A percentile compares a stretch with the other conserved stretches of the same genome.
Conservation (phyloP, 1,140 invertebrate species). For the Camponotus vicinus region DNA sequence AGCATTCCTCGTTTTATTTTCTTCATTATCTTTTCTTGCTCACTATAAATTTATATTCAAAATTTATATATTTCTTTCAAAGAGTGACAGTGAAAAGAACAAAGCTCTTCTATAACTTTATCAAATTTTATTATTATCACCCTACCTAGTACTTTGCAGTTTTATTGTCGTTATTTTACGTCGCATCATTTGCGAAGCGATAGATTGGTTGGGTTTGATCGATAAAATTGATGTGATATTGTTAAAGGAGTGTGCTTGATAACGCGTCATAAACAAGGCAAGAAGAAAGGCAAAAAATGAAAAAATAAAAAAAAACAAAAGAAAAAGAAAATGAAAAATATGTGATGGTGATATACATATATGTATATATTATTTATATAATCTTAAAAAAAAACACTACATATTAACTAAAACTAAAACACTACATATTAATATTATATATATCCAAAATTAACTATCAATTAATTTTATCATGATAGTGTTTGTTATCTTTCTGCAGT, state of each 20-base stretch:
- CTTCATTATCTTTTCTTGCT: background rate
- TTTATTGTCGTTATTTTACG: constrained; percentile 60
- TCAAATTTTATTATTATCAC: constrained; percentile 73
- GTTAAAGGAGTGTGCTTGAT: constrained; percentile 16
- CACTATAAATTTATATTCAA: background rate
- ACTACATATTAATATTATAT: constrained; percentile 27
- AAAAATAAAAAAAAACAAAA: too few relatives aligned
- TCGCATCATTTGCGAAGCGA: constrained; percentile 24
- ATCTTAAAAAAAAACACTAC: background rate
- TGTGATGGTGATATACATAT: too few relatives aligned
- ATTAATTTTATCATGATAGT: background rate
- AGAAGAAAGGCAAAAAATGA: too few relatives aligned
- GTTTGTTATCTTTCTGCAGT: background rate
- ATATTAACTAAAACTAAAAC: constrained; percentile 51
- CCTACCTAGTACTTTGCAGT: background rate
- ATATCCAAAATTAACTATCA: background rate
- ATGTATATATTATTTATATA: too few relatives aligned
- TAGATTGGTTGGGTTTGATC: constrained; percentile 37
- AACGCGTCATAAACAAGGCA: constrained; percentile 16
- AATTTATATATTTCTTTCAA: constrained; percentile 35
- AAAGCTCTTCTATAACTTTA: constrained; percentile 67
- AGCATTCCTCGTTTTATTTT: background rate
- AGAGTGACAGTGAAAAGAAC: constrained; percentile 34
- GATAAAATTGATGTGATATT: constrained; percentile 58
- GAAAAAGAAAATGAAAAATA: too few relatives aligned